phyloP scores from a whole-genome alignment of 2,888 invertebrate species.

The Mythimna albipuncta region DNA sequence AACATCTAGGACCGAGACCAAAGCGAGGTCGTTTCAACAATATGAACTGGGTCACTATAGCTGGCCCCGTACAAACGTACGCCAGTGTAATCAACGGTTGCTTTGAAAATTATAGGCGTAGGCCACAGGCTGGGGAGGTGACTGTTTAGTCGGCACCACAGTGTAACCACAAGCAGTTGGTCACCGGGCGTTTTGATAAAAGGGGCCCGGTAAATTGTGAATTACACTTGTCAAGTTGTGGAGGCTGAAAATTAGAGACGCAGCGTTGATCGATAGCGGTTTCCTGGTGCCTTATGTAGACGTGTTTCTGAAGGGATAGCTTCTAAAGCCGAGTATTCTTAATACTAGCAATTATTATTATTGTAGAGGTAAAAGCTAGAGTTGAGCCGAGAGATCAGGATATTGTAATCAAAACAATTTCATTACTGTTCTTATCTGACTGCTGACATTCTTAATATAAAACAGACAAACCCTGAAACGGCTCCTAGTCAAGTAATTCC shows the following conservation, averaged over 20 bases:
- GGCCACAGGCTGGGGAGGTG: conserved; percentile 11
- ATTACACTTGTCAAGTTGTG: conserved; percentile 12
- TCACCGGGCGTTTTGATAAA: conserved; percentile 1
- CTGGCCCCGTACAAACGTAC: conserved; percentile 35
- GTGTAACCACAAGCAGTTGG: conserved; percentile 16
- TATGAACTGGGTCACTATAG: conserved; percentile 61
- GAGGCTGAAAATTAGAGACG: not conserved
- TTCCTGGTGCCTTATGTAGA: not conserved
- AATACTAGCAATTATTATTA: not conserved
- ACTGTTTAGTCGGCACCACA: conserved; percentile 33
- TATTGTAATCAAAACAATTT: too few species aligned
- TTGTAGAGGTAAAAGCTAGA: too few species aligned
- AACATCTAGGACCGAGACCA: conserved; percentile 32
- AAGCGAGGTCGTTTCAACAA: conserved; percentile 47
- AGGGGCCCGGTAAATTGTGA: not conserved
- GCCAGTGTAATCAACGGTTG: conserved; percentile 56
- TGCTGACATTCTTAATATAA: too few species aligned
- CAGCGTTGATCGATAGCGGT: not conserved
- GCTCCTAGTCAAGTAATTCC: too few species aligned
- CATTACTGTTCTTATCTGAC: too few species aligned
- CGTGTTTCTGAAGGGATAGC: too few species aligned
- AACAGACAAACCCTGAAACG: too few species aligned
- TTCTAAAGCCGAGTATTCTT: not conserved
- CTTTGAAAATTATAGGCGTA: conserved; percentile 58
- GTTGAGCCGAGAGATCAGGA: too few species aligned